Conservation (phyloP, 2,113 vertebrate genomes). For the Brachirus orientalis region DNA sequence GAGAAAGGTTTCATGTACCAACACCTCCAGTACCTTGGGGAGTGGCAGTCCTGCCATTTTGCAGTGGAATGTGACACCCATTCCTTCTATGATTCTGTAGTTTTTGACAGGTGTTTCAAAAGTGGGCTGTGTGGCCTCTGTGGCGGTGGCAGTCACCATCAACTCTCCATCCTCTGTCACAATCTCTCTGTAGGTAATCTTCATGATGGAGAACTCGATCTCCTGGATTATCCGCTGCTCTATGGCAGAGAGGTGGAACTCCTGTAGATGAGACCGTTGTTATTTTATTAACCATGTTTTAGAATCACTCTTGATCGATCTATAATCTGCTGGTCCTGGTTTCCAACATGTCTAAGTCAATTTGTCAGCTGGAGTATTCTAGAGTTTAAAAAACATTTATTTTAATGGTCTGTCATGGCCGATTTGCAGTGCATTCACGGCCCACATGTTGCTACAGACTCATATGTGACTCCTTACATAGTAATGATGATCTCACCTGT, state of each 20-base stretch:
- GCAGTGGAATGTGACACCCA: conserved; percentile 95
- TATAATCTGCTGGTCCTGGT: background rate
- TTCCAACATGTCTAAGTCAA: too few relatives aligned
- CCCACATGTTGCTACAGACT: too few relatives aligned
- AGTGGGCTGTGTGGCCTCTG: conserved; percentile 87
- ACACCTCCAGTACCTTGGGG: conserved; percentile 86
- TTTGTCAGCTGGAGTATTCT: too few relatives aligned
- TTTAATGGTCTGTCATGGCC: too few relatives aligned
- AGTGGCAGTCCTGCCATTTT: conserved; percentile 90
- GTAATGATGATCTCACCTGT: conserved; percentile 80
- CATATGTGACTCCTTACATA: background rate
- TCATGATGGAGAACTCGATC: conserved; percentile 92
- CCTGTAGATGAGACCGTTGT: conserved; percentile 74
- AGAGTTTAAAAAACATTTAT: too few relatives aligned
- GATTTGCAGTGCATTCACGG: too few relatives aligned
- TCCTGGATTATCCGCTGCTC: conserved; percentile 95
- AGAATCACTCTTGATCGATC: background rate
- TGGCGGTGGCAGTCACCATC: conserved; percentile 86
- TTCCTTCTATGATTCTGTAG: conserved; percentile 93
- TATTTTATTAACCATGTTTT: background rate
- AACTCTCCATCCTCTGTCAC: conserved; percentile 92
- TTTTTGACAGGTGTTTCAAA: conserved; percentile 92
- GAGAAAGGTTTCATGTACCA: background rate
- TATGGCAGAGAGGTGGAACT: conserved; percentile 92
- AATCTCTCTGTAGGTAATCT: conserved; percentile 90